Conservation (phyloP, 2,888 invertebrate genomes). For the Chouioia cunea region DNA sequence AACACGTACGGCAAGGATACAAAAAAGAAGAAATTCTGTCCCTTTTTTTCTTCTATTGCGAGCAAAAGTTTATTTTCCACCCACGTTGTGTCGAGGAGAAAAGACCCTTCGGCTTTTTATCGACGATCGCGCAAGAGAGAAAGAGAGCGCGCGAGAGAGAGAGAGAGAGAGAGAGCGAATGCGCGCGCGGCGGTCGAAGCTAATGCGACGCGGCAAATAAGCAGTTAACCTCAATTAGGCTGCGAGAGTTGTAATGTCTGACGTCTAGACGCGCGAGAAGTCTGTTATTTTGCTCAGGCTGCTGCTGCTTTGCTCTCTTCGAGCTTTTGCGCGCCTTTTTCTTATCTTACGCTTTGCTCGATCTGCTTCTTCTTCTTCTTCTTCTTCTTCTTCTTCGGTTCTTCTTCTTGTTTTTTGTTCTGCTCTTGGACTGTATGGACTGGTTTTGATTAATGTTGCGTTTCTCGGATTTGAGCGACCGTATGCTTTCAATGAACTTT, state of each 20-base stretch:
- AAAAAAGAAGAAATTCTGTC: constrained; percentile 4
- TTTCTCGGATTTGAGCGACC: not conserved
- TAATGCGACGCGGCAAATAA: constrained; percentile 55
- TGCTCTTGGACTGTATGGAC: constrained; percentile 15
- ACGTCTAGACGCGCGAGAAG: too few species aligned
- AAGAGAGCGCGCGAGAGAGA: too few species aligned
- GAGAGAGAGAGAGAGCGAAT: too few species aligned
- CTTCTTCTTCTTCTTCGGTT: not conserved
- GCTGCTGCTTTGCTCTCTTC: constrained; percentile 17
- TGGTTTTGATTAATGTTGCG: not conserved
- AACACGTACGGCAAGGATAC: not conserved
- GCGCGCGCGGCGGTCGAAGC: constrained; percentile 28
- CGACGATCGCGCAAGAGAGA: too few species aligned
- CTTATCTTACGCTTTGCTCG: not conserved
- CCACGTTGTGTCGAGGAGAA: constrained; percentile 13
- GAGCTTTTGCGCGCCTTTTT: constrained; percentile 8
- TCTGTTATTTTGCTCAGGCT: constrained; percentile 40
- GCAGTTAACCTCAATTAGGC: constrained; percentile 63
- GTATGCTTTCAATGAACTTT: not conserved
- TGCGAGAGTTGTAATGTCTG: constrained; percentile 18
- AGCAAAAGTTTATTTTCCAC: constrained; percentile 24
- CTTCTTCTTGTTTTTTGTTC: constrained; percentile 4
- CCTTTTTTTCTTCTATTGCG: not conserved
- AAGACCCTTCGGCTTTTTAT: constrained; percentile 33
- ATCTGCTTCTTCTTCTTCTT: not conserved